These are phyloP conservation scores for Chiloscyllium punctatum DNA, from an alignment of 2,797 vertebrate genomes.

Conservation along the genomic window DNA sequence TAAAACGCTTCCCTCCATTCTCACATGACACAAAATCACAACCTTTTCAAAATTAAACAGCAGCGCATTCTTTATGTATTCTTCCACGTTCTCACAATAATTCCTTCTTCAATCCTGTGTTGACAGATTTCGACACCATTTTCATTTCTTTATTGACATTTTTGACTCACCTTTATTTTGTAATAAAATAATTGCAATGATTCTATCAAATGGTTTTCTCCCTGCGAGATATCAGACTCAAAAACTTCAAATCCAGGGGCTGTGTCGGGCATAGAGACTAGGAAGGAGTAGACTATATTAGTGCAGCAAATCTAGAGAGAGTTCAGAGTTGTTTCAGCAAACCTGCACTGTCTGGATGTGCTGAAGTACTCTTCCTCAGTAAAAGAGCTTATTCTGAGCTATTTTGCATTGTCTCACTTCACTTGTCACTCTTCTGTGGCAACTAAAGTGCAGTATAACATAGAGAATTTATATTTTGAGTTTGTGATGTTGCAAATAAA, in stretches of 20 bases:
- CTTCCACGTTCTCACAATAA: too few species aligned
- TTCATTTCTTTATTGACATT: neutral
- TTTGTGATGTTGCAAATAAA: neutral
- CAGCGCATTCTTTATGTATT: too few species aligned
- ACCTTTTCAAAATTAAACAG: too few species aligned
- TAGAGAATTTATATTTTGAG: neutral
- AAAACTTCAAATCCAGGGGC: neutral
- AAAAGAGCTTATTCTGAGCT: neutral
- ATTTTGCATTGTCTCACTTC: neutral
- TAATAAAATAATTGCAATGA: neutral
- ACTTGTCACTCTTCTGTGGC: neutral
- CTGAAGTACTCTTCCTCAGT: neutral
- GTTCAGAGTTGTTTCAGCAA: neutral
- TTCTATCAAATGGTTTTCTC: neutral
- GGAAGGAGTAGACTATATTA: too few species aligned
- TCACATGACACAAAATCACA: too few species aligned
- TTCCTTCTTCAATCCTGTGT: too few species aligned
- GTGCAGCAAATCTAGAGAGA: neutral
- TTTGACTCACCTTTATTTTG: neutral
- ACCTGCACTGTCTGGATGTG: neutral
- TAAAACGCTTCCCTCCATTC: too few species aligned
- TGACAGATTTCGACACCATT: too few species aligned
- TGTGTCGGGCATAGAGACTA: too few species aligned
- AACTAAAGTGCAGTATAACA: neutral
- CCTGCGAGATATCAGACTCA: neutral